Percentiles rank a stretch among this genome's conserved stretches.
Evolutionary conservation across 2,113 vertebrate species (phyloP).

Genomic region (Turnix velox): DNA sequence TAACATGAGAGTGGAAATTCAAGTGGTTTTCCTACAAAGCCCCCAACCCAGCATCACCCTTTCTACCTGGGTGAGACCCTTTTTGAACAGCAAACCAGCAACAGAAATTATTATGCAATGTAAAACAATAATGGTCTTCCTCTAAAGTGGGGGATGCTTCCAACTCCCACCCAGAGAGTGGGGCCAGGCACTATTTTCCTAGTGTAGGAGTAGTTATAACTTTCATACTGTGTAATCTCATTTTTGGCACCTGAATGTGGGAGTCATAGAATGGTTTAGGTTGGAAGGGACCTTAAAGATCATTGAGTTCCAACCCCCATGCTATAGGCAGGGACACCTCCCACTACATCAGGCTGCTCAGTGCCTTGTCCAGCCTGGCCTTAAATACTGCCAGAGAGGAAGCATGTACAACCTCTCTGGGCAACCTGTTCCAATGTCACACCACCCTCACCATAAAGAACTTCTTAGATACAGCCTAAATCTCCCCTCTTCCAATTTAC

Average conservation of each 20-base stretch:
- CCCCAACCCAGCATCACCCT: not conserved
- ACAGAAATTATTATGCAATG: not conserved
- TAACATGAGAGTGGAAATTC: not conserved
- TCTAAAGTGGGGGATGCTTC: not conserved
- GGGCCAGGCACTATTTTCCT: not conserved
- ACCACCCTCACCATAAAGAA: too few relatives aligned
- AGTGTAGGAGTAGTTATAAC: not conserved
- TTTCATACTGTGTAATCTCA: not conserved
- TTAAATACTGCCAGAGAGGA: too few relatives aligned
- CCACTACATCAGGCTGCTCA: too few relatives aligned
- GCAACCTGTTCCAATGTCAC: too few relatives aligned
- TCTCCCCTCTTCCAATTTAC: too few relatives aligned
- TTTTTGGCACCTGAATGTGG: not conserved
- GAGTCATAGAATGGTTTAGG: too few relatives aligned
- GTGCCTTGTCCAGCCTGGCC: too few relatives aligned
- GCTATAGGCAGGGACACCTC: too few relatives aligned
- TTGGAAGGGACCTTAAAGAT: too few relatives aligned
- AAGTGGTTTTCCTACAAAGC: not conserved
- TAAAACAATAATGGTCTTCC: not conserved
- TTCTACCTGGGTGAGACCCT: not conserved
- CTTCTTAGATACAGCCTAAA: too few relatives aligned
- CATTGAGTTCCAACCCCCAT: too few relatives aligned
- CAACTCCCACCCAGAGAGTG: not conserved
- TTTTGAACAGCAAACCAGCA: not conserved
- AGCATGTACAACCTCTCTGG: too few relatives aligned